These are phyloP conservation scores for Drosophila tani DNA, from an alignment of 1,140 invertebrate genomes.

Conservation along the genomic window DNA sequence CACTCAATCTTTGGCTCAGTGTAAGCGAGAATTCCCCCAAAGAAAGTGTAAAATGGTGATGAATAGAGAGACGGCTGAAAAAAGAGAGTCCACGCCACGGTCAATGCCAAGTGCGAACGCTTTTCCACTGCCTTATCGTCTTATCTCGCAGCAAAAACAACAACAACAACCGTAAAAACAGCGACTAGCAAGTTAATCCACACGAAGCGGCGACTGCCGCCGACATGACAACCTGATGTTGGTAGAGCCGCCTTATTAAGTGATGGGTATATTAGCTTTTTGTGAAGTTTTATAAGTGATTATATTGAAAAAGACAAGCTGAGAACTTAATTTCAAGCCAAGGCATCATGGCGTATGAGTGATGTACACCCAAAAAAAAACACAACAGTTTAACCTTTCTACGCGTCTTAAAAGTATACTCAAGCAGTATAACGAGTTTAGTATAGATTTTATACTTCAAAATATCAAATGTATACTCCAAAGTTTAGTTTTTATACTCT, in stretches of 20 bases:
- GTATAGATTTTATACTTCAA: too few relatives aligned
- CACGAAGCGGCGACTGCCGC: conserved; percentile 16
- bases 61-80: conserved; percentile 1
- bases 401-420: too few relatives aligned
- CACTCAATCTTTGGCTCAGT: neutral
- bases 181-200: conserved; percentile 42
- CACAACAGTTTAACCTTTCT: too few relatives aligned
- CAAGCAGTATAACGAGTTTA: too few relatives aligned
- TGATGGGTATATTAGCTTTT: neutral
- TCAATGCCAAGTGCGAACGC: conserved; percentile 56
- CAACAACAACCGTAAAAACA: conserved; percentile 35
- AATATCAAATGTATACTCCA: too few relatives aligned
- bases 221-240: conserved; percentile 43
- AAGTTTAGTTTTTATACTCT: too few relatives aligned
- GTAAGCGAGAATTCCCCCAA: conserved; percentile 1
- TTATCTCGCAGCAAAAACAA: conserved; percentile 51
- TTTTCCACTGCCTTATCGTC: conserved; percentile 55
- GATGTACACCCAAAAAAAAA: too few relatives aligned
- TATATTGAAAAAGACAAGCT: neutral
- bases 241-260: conserved; percentile 7
- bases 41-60: neutral
- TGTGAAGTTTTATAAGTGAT: neutral
- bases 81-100: conserved; percentile 44
- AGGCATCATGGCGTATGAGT: conserved; percentile 5
- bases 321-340: neutral